These are phyloP conservation scores for Natrix natrix DNA, from an alignment of 2,797 vertebrate genomes.

Conservation along the genomic window DNA sequence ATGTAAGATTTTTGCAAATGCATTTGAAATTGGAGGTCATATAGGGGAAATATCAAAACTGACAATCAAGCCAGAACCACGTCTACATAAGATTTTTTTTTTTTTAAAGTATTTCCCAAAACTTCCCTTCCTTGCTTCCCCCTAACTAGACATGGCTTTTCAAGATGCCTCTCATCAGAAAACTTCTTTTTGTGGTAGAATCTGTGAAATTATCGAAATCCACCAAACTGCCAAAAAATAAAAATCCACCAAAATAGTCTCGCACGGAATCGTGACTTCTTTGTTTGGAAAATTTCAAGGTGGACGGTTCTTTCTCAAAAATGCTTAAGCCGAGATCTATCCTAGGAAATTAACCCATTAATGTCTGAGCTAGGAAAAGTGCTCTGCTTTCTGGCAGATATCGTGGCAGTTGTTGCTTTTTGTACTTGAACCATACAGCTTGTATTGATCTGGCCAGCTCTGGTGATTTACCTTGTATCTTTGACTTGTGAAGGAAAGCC, in stretches of 20 bases:
- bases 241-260: conserved; percentile 38
- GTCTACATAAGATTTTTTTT: background rate
- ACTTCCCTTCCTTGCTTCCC: background rate
- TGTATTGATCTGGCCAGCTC: conserved; percentile 56
- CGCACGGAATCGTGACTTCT: conserved; percentile 5
- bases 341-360: background rate
- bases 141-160: conserved; percentile 24
- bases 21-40: background rate
- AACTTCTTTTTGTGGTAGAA: conserved; percentile 22
- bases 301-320: conserved; percentile 29
- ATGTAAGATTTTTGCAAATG: conserved; percentile 1
- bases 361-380: conserved; percentile 3
- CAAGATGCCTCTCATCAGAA: conserved; percentile 15
- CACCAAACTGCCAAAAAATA: conserved; percentile 30
- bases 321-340: conserved; percentile 28
- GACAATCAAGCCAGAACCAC: background rate
- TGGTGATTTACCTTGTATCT: conserved; percentile 33
- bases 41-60: background rate
- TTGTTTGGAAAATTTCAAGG: conserved; percentile 16
- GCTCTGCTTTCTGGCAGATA: background rate
- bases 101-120: background rate
- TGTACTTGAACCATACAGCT: background rate
- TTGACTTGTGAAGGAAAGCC: conserved; percentile 49
- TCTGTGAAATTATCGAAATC: conserved; percentile 15
- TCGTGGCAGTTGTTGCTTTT: background rate